These are phyloP conservation scores for Lateolabrax maculatus DNA, from an alignment of 2,797 vertebrate genomes.

Conservation along the genomic window DNA sequence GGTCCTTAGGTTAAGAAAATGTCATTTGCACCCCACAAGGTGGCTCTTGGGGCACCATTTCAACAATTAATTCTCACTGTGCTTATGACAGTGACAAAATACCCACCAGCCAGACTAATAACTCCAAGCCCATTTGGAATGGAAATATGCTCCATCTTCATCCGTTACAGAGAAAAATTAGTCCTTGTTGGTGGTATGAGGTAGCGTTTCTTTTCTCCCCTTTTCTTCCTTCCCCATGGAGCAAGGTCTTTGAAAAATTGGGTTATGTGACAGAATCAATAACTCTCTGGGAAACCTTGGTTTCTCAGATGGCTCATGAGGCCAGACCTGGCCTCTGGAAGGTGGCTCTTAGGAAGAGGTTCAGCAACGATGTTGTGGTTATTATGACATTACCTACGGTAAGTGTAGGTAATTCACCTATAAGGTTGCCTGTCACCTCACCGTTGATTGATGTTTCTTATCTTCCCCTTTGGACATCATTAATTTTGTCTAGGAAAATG, in stretches of 20 bases:
- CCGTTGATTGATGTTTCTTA: conserved; percentile 67
- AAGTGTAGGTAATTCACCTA: conserved; percentile 56
- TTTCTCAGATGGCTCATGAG: conserved; percentile 51
- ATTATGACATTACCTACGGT: conserved; percentile 59
- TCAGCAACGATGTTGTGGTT: conserved; percentile 50
- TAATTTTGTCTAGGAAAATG: conserved; percentile 55
- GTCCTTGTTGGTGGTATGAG: conserved; percentile 54
- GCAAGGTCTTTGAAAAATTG: conserved; percentile 76
- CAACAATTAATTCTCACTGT: conserved; percentile 89
- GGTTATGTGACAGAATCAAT: conserved; percentile 78
- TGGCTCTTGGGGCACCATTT: conserved; percentile 79
- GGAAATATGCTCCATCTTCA: conserved; percentile 80
- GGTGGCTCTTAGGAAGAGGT: conserved; percentile 34
- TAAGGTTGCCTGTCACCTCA: conserved; percentile 49
- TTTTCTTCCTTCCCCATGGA: conserved; percentile 53
- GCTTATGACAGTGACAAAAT: conserved; percentile 90
- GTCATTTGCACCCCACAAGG: conserved; percentile 88
- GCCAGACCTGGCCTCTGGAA: conserved; percentile 33
- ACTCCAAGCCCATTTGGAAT: conserved; percentile 86
- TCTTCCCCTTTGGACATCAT: conserved; percentile 62
- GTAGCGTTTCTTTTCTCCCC: conserved; percentile 48
- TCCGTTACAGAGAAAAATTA: conserved; percentile 77
- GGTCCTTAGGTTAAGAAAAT: conserved; percentile 90
- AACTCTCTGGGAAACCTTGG: conserved; percentile 68
- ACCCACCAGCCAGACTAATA: conserved; percentile 81